A percentile compares a stretch with the other conserved stretches of the same genome.
These are phyloP conservation scores for Ichneumoninae sp. DNA, from an alignment of 2,888 invertebrate genomes.

Conservation along the genomic window DNA sequence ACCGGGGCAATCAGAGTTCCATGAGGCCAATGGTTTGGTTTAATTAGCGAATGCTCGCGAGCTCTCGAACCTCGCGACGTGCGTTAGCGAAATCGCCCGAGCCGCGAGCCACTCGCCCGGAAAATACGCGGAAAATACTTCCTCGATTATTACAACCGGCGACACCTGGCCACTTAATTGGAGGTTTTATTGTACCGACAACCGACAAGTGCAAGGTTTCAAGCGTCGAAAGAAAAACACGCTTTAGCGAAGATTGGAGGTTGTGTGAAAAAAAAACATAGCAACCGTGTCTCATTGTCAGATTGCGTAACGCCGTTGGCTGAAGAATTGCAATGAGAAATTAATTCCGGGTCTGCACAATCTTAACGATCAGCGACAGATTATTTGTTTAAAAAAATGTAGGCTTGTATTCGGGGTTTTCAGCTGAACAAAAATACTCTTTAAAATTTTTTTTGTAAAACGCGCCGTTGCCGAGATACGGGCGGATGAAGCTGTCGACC, in stretches of 20 bases:
- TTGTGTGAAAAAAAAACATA: background rate
- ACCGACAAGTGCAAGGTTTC: background rate
- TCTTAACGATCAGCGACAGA: too few relatives aligned
- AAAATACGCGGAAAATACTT: conserved; percentile 53
- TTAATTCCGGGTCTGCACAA: too few relatives aligned
- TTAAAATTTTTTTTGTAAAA: background rate
- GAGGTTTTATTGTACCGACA: conserved; percentile 46
- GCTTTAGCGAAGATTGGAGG: background rate
- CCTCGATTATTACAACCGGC: conserved; percentile 45
- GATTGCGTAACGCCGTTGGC: too few relatives aligned
- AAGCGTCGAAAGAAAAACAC: background rate
- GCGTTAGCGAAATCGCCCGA: conserved; percentile 3
- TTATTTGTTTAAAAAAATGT: too few relatives aligned
- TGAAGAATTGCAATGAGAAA: too few relatives aligned
- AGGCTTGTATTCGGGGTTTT: too few relatives aligned
- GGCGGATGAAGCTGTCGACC: background rate
- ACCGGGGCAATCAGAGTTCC: conserved; percentile 71
- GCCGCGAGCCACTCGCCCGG: background rate
- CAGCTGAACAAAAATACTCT: background rate
- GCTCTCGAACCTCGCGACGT: conserved; percentile 21
- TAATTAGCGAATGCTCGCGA: conserved; percentile 69
- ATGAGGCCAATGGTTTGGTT: conserved; percentile 68
- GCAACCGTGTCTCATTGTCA: too few relatives aligned
- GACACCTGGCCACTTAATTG: conserved; percentile 51
- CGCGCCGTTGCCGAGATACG: background rate